A percentile compares a stretch with the other conserved stretches of the same genome.
These are phyloP conservation scores for Strongylocentrotus purpuratus DNA, from an alignment of 35 echinoderm and acorn worm genomes.

Conservation along the genomic window DNA sequence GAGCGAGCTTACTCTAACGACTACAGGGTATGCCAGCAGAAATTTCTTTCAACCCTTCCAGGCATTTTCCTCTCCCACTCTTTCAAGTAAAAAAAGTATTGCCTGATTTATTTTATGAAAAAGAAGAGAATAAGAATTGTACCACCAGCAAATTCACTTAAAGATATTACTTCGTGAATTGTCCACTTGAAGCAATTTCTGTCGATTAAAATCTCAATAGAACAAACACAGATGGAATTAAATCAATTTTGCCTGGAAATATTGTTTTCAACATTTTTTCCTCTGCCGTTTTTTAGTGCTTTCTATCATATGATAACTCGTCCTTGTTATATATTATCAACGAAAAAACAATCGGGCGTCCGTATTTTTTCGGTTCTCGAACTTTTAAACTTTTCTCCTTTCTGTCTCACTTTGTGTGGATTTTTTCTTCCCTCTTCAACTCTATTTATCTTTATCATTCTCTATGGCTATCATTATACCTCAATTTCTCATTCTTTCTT, in stretches of 20 bases:
- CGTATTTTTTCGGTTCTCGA: neutral
- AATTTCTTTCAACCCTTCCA: neutral
- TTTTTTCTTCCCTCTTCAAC: too few species aligned
- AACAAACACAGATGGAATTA: neutral
- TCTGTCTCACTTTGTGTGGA: neutral
- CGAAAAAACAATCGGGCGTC: too few species aligned
- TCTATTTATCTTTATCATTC: neutral
- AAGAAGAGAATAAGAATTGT: neutral
- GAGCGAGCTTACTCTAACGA: neutral
- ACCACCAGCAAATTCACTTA: slow-evolving; percentile 17
- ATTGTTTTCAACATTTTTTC: neutral
- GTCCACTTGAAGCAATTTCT: slow-evolving; percentile 1
- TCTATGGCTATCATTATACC: too few species aligned
- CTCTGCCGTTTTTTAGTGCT: neutral
- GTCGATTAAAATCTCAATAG: neutral
- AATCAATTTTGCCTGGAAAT: slow-evolving; percentile 13
- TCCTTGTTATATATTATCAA: too few species aligned
- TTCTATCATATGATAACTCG: too few species aligned
- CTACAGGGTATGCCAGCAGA: slow-evolving; percentile 46
- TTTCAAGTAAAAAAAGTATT: neutral
- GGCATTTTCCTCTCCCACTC: neutral
- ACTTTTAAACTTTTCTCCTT: neutral
- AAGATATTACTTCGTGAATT: neutral
- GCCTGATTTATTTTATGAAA: neutral
- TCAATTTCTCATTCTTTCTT: too few species aligned